phyloP scores from a whole-genome alignment of 2,113 vertebrate species.

The Pogonocichla stellata region DNA sequence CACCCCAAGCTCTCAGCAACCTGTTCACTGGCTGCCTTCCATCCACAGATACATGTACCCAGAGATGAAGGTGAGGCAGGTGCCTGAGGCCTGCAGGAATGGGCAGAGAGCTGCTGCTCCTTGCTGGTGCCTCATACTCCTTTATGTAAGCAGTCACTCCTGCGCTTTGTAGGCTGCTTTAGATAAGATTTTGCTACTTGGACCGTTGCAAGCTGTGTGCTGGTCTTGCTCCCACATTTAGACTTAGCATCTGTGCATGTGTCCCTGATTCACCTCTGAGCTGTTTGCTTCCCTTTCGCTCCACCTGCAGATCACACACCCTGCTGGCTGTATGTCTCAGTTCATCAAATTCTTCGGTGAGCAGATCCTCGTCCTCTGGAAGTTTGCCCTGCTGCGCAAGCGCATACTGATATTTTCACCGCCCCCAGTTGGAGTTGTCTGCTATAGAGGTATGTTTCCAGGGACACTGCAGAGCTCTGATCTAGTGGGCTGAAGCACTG shows the following conservation, averaged over 20 bases:
- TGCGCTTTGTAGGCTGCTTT: neutral
- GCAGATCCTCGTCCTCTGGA: constrained; percentile 97
- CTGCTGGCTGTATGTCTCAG: constrained; percentile 99
- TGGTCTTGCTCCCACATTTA: constrained; percentile 42
- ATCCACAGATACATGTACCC: constrained; percentile 97
- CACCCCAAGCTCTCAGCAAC: constrained; percentile 79
- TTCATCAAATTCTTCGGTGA: constrained; percentile 99
- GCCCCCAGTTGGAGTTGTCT: constrained; percentile 94
- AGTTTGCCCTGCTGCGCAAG: constrained; percentile 93
- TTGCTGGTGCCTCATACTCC: neutral
- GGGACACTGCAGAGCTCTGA: constrained; percentile 7
- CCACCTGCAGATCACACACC: constrained; percentile 92
- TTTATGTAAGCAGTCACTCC: neutral
- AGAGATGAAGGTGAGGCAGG: constrained; percentile 91
- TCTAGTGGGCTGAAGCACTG: neutral
- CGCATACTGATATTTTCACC: constrained; percentile 97
- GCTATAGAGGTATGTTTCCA: constrained; percentile 89
- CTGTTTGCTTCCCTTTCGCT: neutral
- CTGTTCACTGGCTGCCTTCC: constrained; percentile 82
- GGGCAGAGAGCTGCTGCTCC: neutral
- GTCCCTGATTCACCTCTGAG: constrained; percentile 2
- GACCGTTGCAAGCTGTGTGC: neutral
- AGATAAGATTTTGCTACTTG: neutral
- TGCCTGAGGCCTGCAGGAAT: neutral
- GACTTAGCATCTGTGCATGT: constrained; percentile 26